Evolutionary conservation across 2,797 vertebrate genomes (phyloP).

Genomic region (Amblyraja radiata): DNA sequence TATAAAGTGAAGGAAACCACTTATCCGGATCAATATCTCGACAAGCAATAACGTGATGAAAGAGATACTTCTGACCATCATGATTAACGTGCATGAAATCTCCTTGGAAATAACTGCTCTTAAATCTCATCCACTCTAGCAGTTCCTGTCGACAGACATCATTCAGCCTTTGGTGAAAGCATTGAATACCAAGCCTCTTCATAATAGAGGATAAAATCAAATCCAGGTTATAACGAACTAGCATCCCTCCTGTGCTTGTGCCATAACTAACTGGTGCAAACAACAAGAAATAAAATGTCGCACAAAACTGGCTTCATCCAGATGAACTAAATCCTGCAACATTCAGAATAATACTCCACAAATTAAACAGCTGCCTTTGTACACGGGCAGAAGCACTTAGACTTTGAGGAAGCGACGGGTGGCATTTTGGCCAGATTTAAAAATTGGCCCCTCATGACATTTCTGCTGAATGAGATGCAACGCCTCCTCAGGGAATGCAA

Average conservation of each 20-base stretch:
- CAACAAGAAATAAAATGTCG: neutral
- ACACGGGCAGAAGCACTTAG: neutral
- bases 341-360: neutral
- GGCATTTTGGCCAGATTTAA: neutral
- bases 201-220: neutral
- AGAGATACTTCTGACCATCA: neutral
- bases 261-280: neutral
- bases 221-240: neutral
- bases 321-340: neutral
- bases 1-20: neutral
- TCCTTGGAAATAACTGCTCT: constrained; percentile 4
- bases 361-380: neutral
- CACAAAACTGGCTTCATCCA: neutral
- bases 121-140: neutral
- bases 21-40: neutral
- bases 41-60: neutral
- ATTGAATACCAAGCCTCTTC: neutral
- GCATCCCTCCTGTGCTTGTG: neutral
- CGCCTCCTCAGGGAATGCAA: neutral
- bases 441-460: neutral
- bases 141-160: neutral
- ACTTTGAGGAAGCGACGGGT: neutral
- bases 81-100: neutral
- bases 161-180: neutral
- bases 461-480: neutral